phyloP scores from a whole-genome alignment of 2,113 vertebrate species.

The Monarcha castaneiventris region DNA sequence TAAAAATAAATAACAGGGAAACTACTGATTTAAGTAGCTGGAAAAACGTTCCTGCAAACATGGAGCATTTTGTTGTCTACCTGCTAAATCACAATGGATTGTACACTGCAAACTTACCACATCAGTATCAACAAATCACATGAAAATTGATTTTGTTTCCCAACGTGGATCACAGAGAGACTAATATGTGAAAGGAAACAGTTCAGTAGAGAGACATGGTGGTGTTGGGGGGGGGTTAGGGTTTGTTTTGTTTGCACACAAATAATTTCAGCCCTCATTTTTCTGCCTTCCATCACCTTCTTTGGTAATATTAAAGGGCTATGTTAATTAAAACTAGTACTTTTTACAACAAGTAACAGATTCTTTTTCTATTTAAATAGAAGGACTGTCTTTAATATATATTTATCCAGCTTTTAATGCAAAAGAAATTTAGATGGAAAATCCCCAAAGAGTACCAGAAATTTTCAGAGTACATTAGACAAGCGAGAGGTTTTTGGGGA shows the following conservation, averaged over 20 bases:
- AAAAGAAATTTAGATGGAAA: not conserved
- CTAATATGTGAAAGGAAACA: not conserved
- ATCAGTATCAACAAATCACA: not conserved
- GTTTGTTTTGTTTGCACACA: not conserved
- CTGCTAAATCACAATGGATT: not conserved
- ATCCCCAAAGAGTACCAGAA: not conserved
- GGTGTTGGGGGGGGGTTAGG: fast-evolving
- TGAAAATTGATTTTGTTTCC: not conserved
- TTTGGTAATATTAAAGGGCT: not conserved
- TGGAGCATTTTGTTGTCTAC: not conserved
- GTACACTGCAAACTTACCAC: not conserved
- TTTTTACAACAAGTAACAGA: not conserved
- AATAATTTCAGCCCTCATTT: not conserved
- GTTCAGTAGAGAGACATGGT: not conserved
- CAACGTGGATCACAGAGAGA: not conserved
- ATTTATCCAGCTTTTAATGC: not conserved
- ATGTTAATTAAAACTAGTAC: not conserved
- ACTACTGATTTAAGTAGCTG: not conserved
- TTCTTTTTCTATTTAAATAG: not conserved
- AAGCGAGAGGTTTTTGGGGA: not conserved
- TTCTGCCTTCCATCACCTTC: not conserved
- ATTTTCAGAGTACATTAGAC: not conserved
- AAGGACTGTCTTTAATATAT: not conserved
- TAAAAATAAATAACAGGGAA: not conserved
- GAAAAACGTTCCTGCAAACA: not conserved